Percentiles rank a stretch among this genome's conserved stretches.
Evolutionary conservation across 2,888 invertebrate species (phyloP).

Genomic region (Chironomus riparius): DNA sequence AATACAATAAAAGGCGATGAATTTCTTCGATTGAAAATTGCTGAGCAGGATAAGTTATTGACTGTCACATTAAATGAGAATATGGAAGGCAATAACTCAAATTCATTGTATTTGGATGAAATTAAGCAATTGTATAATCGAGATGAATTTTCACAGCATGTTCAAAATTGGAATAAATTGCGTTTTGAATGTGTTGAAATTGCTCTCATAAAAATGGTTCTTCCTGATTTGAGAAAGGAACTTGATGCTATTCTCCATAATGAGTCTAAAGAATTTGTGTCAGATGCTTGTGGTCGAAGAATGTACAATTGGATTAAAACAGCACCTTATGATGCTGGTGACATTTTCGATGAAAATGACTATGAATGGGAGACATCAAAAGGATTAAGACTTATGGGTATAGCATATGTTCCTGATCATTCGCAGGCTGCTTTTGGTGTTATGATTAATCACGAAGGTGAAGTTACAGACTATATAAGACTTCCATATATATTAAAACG

Average conservation of each 20-base stretch:
- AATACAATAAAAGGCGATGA: constrained; percentile 81
- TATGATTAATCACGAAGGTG: constrained; percentile 79
- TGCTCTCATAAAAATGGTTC: constrained; percentile 77
- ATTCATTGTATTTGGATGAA: constrained; percentile 62
- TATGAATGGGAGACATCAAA: constrained; percentile 76
- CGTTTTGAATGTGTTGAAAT: constrained; percentile 80
- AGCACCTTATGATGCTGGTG: constrained; percentile 58
- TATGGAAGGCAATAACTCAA: constrained; percentile 67
- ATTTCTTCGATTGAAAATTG: constrained; percentile 72
- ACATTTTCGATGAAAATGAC: constrained; percentile 72
- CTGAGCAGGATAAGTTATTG: constrained; percentile 71
- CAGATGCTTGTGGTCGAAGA: constrained; percentile 75
- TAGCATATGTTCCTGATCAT: constrained; percentile 80
- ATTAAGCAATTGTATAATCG: constrained; percentile 58
- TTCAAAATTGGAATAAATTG: constrained; percentile 91
- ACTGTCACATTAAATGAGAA: constrained; percentile 63
- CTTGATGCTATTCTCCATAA: constrained; percentile 65
- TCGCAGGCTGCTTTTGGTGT: constrained; percentile 81
- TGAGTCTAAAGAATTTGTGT: constrained; percentile 80
- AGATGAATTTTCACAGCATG: constrained; percentile 90
- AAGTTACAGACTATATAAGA: constrained; percentile 83
- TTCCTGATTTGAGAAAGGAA: constrained; percentile 84
- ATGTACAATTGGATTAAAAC: constrained; percentile 84
- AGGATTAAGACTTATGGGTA: constrained; percentile 76
- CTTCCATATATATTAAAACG: constrained; percentile 78